Base-by-base conservation (phyloP, 2,113 vertebrate species). In the Notothenia rossii region DNA sequence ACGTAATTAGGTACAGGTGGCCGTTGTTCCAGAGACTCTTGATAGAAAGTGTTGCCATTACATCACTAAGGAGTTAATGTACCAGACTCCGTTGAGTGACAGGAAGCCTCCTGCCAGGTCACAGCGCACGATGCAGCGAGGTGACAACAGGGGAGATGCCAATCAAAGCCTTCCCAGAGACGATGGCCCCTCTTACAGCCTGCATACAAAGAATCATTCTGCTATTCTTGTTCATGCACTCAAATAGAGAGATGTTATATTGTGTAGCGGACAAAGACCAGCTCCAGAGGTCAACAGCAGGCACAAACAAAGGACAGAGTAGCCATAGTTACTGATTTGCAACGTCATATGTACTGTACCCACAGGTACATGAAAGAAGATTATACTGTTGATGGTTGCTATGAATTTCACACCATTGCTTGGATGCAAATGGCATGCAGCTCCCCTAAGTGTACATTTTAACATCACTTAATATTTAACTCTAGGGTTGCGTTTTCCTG, bases 281-380 rank as follows among this genome's bases (percentile, higher is more conserved):
- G 45, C 12, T 79, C 56, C 76, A 79, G 72, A 84, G 82, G 78
- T 88, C 84, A 86, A 69, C 61, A 71, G 29, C 77, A 48, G 20
- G 46, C 33, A 70, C 76, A 85, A 81, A 81, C 72, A 59, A 46
- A 82, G 83, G 72, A 46, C 53, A 63, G 20, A 74, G 78, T 46
- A 56, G 62, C 85, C 53, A 73, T 68, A 46, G 83, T 82, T 85
- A 88, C 86, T 86, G 81, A 83, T 81, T 70, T 71, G 62, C 72
- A 81, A 22, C 40, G 33, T 84, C 81, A 79, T 12, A 36, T 51
- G 14, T 18, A 63, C 71, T 51, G 14, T 18, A 60, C 71, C 59
- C 85, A 75, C 51, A 43, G 46, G 6, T 70, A 58, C 79, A 51
- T 13, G 53, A 67, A 49, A 64, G 66, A 48, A 49, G 22, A 46